Conservation (phyloP, 2,888 invertebrate species). For the Tachina fera region DNA sequence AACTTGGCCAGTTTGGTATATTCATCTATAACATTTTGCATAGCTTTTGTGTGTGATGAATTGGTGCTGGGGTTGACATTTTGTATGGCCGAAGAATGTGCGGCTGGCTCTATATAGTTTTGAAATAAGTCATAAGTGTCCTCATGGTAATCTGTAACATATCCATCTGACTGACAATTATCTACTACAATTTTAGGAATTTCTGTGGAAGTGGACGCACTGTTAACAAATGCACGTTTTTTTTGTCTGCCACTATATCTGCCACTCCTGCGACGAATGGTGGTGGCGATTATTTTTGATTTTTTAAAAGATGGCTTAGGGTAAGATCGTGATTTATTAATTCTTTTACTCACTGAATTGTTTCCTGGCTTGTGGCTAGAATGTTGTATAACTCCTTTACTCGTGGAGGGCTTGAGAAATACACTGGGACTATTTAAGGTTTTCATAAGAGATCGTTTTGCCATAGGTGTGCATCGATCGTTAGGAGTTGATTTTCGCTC, state of each 20-base stretch:
- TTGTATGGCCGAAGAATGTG: conserved; percentile 74
- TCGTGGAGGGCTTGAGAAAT: conserved; percentile 68
- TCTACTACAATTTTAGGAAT: conserved; percentile 66
- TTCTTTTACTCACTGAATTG: conserved; percentile 20
- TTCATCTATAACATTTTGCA: conserved; percentile 64
- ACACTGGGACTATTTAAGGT: conserved; percentile 75
- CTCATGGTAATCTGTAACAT: conserved; percentile 63
- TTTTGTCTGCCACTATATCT: conserved; percentile 74
- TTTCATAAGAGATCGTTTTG: conserved; percentile 79
- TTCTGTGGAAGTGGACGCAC: conserved; percentile 17
- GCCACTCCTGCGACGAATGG: conserved; percentile 76
- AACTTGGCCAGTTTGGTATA: conserved; percentile 62
- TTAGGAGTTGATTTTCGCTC: conserved; percentile 75
- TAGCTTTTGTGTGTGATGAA: conserved; percentile 55
- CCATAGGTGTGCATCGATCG: conserved; percentile 73
- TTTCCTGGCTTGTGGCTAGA: background rate
- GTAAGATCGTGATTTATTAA: conserved; percentile 57
- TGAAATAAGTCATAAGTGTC: conserved; percentile 75
- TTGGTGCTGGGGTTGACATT: conserved; percentile 29
- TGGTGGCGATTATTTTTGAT: conserved; percentile 76
- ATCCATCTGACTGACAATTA: conserved; percentile 44
- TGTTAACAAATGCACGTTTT: conserved; percentile 73
- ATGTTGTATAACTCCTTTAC: conserved; percentile 28
- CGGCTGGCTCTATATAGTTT: conserved; percentile 75
- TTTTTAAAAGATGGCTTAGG: conserved; percentile 72